Evolutionary conservation across 2,113 vertebrate genomes (phyloP).

Genomic region (Halcyon senegalensis): DNA sequence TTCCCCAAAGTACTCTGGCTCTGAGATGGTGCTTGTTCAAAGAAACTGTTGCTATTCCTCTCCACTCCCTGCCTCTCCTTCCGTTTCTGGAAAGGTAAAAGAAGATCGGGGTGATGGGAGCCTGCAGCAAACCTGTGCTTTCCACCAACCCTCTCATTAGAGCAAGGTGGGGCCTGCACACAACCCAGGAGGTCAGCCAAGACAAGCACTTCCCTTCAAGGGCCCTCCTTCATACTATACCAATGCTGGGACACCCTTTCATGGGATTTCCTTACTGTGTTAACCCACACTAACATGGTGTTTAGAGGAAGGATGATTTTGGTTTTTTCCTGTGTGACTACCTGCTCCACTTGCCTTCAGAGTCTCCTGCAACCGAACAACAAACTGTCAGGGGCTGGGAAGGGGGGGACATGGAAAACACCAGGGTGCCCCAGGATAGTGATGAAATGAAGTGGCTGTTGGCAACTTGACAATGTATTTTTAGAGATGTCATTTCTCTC

Average conservation of each 20-base stretch:
- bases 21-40: neutral
- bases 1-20: neutral
- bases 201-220: neutral
- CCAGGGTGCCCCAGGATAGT: neutral
- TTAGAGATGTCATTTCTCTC: neutral
- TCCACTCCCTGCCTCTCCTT: neutral
- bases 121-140: neutral
- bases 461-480: neutral
- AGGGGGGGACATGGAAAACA: neutral
- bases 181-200: neutral
- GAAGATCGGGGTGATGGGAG: neutral
- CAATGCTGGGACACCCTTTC: neutral
- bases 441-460: neutral
- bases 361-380: neutral
- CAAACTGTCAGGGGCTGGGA: neutral
- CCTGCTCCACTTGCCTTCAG: neutral
- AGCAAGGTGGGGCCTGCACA: neutral
- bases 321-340: neutral
- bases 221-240: neutral
- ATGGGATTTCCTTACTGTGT: neutral
- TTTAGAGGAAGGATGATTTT: neutral
- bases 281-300: neutral
- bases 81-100: neutral
- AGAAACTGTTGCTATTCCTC: neutral
- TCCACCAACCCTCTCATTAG: neutral